Conservation (phyloP, 2,797 vertebrate genomes). For the Onychomys leucogaster region DNA sequence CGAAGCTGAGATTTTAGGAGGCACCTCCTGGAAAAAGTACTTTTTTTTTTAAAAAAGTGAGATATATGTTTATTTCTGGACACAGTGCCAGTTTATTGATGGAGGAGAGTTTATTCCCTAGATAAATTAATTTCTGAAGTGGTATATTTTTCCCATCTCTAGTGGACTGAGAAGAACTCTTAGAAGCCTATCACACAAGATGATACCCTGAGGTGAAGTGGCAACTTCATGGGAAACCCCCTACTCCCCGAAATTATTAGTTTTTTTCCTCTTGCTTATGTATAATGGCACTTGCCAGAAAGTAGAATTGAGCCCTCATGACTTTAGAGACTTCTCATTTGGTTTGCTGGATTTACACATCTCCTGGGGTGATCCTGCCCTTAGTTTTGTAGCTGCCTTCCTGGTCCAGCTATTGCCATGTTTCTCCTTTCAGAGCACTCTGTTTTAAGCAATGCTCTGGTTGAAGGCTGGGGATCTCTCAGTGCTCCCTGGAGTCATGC, state of each 20-base stretch:
- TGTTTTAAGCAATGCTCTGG: background rate
- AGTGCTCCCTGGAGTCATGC: background rate
- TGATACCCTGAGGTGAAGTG: background rate
- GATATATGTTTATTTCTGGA: slow-evolving; percentile 50
- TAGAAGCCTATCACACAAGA: background rate
- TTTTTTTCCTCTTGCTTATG: background rate
- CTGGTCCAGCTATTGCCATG: background rate
- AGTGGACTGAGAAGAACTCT: background rate
- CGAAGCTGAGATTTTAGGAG: slow-evolving; percentile 35
- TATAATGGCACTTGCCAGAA: background rate
- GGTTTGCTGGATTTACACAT: background rate
- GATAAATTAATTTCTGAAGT: slow-evolving; percentile 41
- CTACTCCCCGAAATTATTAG: background rate
- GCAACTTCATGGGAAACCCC: background rate
- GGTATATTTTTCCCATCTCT: background rate
- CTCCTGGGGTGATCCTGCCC: background rate
- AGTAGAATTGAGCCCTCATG: background rate
- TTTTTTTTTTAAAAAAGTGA: background rate
- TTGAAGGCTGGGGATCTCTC: background rate
- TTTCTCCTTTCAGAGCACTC: background rate
- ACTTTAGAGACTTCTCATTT: background rate
- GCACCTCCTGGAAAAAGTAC: background rate
- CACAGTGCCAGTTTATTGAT: slow-evolving; percentile 3
- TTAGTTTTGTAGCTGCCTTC: background rate
- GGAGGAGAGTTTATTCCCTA: background rate